These are phyloP conservation scores for Brachypterus glaber DNA, from an alignment of 2,888 invertebrate species.

Conservation along the genomic window DNA sequence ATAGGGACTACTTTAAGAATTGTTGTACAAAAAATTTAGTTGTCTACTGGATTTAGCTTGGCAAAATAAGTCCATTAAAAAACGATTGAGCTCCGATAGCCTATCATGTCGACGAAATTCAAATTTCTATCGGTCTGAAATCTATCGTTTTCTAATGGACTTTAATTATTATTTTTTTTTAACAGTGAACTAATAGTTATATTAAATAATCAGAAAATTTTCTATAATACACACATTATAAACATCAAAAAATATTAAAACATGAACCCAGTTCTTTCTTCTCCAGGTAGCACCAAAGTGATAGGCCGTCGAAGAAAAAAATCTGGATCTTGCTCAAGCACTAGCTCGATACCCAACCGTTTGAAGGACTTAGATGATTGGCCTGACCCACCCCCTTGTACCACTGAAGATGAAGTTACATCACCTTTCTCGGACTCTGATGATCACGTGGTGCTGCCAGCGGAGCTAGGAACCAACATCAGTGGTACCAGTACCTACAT, in stretches of 20 bases:
- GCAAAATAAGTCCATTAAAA: too few species aligned
- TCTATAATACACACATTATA: constrained; percentile 47
- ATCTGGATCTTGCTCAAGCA: constrained; percentile 51
- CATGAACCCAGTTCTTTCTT: constrained; percentile 4
- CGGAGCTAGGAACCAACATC: constrained; percentile 41
- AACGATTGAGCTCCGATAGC: too few species aligned
- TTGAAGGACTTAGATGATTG: constrained; percentile 61
- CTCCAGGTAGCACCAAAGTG: constrained; percentile 34
- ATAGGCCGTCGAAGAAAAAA: constrained; percentile 31
- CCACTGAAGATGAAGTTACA: constrained; percentile 56
- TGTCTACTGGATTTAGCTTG: too few species aligned
- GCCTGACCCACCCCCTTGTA: constrained; percentile 63
- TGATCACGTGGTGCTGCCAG: constrained; percentile 32
- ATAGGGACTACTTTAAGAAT: too few species aligned
- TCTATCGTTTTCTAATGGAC: too few species aligned
- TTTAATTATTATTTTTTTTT: too few species aligned
- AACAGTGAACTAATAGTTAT: too few species aligned
- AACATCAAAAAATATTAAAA: constrained; percentile 37
- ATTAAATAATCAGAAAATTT: too few species aligned
- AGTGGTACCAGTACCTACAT: constrained; percentile 68
- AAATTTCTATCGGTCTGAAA: too few species aligned
- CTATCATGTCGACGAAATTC: too few species aligned
- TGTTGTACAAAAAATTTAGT: too few species aligned
- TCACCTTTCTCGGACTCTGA: constrained; percentile 61
- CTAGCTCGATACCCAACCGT: constrained; percentile 62